These are phyloP conservation scores for Zonotrichia leucophrys DNA, from an alignment of 2,113 vertebrate species.

Conservation along the genomic window DNA sequence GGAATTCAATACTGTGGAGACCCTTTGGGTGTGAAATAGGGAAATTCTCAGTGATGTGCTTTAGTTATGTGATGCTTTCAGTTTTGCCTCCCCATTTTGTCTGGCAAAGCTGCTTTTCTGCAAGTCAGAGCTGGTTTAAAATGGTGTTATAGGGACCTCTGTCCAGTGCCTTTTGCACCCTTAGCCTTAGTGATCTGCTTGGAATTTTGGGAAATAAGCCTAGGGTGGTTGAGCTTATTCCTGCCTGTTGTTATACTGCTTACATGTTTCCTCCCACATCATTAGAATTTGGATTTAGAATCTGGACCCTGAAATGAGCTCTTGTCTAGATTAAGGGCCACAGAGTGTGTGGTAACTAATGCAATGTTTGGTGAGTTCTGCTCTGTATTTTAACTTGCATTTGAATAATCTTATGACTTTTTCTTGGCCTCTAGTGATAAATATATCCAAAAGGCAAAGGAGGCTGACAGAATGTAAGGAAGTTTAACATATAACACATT, in stretches of 20 bases:
- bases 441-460: background rate
- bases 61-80: background rate
- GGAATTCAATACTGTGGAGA: background rate
- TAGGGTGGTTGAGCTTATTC: background rate
- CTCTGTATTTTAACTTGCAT: background rate
- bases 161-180: background rate
- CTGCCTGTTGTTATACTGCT: background rate
- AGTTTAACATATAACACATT: background rate
- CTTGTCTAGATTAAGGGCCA: background rate
- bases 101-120: background rate
- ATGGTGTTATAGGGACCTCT: background rate
- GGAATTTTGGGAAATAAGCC: background rate
- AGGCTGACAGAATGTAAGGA: background rate
- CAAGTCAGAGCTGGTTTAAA: background rate
- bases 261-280: background rate
- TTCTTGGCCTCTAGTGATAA: background rate
- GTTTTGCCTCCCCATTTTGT: background rate
- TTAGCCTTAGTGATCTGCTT: background rate
- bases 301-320: background rate
- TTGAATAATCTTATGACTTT: background rate
- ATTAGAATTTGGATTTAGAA: background rate
- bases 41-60: background rate
- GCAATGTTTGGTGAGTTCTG: fast-evolving
- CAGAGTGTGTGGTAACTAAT: background rate
- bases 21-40: background rate